Conservation (phyloP, 30 jellyfish, hydroid and myxozoan species). For the Nemopilema nomurai region DNA sequence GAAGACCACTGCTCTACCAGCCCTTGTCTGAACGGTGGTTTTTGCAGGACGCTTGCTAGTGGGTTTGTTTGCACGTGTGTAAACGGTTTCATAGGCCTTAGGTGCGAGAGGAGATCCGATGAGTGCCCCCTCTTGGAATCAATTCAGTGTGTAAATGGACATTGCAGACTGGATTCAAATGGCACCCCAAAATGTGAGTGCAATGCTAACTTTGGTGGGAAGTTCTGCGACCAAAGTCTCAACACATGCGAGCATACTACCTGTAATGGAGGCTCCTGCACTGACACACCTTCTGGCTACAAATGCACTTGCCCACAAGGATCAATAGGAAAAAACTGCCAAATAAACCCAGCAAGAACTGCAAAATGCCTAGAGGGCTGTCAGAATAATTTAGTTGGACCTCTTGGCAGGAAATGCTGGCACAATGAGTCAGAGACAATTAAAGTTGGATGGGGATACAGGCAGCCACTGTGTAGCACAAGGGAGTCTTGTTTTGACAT, state of each 20-base stretch:
- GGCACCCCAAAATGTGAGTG: constrained; percentile 93
- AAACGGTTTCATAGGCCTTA: constrained; percentile 81
- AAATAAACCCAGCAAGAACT: constrained; percentile 31
- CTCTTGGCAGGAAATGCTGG: constrained; percentile 92
- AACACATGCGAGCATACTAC: constrained; percentile 72
- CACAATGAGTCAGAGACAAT: constrained; percentile 69
- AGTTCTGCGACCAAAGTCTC: constrained; percentile 50
- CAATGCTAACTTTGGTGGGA: constrained; percentile 86
- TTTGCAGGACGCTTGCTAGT: constrained; percentile 66
- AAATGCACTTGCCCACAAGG: constrained; percentile 81
- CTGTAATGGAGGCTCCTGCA: constrained; percentile 88
- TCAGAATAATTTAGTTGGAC: constrained; percentile 1
- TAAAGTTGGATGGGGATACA: constrained; percentile 98
- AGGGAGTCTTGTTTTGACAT: constrained; percentile 77
- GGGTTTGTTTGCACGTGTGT: constrained; percentile 95
- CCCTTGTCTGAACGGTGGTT: constrained; percentile 92
- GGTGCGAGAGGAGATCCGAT: constrained; percentile 89
- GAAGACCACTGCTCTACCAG: constrained; percentile 78
- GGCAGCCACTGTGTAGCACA: constrained; percentile 82
- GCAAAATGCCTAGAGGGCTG: constrained; percentile 63
- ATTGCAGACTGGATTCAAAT: constrained; percentile 67
- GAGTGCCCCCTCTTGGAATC: constrained; percentile 82
- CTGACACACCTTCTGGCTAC: constrained; percentile 56
- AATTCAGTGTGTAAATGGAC: constrained; percentile 72
- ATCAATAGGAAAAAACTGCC: constrained; percentile 79